Conservation (phyloP, 2,888 invertebrate species). For the Blomia tropicalis region DNA sequence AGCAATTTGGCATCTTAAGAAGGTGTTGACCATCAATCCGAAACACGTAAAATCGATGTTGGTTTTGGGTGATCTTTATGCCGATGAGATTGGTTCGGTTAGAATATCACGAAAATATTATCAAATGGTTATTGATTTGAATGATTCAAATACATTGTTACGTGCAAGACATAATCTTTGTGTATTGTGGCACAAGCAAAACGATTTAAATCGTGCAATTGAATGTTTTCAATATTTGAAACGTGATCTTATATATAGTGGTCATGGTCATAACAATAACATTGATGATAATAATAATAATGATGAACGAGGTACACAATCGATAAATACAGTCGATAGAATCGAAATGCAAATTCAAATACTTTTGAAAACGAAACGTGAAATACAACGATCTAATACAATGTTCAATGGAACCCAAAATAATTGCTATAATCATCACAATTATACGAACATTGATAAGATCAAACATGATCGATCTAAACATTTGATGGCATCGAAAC, state of each 20-base stretch:
- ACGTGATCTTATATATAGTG: not conserved
- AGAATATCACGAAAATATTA: slow-evolving; percentile 4
- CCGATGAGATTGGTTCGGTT: not conserved
- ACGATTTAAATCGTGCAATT: slow-evolving; percentile 18
- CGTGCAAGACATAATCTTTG: slow-evolving; percentile 22
- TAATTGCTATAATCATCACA: too few species aligned
- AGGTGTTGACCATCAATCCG: slow-evolving; percentile 15
- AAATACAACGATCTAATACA: too few species aligned
- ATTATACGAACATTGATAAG: too few species aligned
- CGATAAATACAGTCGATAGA: too few species aligned
- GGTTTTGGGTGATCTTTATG: slow-evolving; percentile 20
- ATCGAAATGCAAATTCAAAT: too few species aligned
- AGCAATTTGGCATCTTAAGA: slow-evolving; percentile 18
- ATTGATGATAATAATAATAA: too few species aligned
- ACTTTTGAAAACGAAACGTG: too few species aligned
- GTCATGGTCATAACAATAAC: too few species aligned
- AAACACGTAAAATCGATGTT: slow-evolving; percentile 19
- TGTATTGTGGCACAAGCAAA: slow-evolving; percentile 16
- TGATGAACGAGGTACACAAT: too few species aligned
- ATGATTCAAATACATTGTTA: slow-evolving; percentile 3
- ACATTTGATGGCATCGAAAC: too few species aligned
- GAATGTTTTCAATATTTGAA: slow-evolving; percentile 18
- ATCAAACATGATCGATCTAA: too few species aligned
- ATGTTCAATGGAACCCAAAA: too few species aligned
- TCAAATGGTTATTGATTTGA: slow-evolving; percentile 13